These are phyloP conservation scores for Exaiptasia diaphana DNA, from an alignment of 64 coral and sea anemone species.

Conservation along the genomic window DNA sequence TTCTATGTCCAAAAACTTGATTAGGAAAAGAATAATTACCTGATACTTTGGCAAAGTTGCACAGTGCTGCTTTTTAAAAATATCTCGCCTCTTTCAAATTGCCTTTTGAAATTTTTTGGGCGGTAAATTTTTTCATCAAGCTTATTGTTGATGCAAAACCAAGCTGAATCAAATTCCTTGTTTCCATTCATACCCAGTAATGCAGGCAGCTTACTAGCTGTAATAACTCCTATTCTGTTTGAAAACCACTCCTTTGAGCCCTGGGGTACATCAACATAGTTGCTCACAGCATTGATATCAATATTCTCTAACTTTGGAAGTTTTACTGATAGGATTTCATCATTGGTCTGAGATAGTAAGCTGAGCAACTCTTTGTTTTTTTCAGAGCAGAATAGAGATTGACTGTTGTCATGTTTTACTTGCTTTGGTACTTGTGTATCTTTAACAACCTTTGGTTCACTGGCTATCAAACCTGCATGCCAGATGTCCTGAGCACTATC, in stretches of 20 bases:
- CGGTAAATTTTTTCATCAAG: constrained; percentile 38
- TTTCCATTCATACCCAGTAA: constrained; percentile 21
- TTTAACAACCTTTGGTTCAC: constrained; percentile 22
- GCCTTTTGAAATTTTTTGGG: constrained; percentile 46
- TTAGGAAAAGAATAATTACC: no score
- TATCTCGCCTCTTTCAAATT: constrained; percentile 29
- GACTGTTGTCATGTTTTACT: background rate
- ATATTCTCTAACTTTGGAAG: constrained; percentile 13
- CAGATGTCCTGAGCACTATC: constrained; percentile 17
- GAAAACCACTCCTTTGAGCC: constrained; percentile 19
- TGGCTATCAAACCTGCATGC: constrained; percentile 24
- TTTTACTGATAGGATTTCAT: constrained; percentile 33
- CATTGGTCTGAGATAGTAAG: constrained; percentile 9
- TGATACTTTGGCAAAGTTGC: constrained; percentile 11
- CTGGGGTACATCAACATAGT: constrained; percentile 43
- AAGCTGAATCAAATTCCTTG: constrained; percentile 12
- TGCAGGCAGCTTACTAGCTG: constrained; percentile 3
- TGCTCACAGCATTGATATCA: background rate
- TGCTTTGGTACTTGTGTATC: background rate
- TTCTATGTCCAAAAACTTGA: no score
- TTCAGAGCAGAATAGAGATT: constrained; percentile 12
- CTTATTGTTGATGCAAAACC: constrained; percentile 45
- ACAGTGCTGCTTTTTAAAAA: constrained; percentile 37
- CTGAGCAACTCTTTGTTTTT: constrained; percentile 30
- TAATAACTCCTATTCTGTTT: constrained; percentile 2